These are phyloP conservation scores for Chrysochloris asiatica DNA, from an alignment of 2,113 vertebrate species.

Conservation along the genomic window DNA sequence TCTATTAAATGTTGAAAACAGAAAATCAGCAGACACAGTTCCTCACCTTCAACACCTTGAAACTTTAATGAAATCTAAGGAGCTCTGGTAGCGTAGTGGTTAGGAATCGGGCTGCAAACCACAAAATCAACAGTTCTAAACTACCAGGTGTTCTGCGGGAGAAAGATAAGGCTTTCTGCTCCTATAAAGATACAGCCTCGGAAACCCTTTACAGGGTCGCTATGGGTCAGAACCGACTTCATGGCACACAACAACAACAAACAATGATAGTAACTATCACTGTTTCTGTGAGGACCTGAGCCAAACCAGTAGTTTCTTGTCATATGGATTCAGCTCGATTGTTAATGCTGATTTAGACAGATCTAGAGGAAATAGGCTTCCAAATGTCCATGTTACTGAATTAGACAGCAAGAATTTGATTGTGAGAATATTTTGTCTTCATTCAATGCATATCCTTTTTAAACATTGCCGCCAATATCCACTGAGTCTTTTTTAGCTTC, in stretches of 20 bases:
- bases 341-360: not conserved
- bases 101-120: too few species aligned
- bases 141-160: too few species aligned
- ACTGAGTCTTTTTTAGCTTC: not conserved
- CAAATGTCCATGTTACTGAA: not conserved
- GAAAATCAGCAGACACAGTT: not conserved
- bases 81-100: too few species aligned
- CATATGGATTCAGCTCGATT: not conserved
- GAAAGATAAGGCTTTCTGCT: too few species aligned
- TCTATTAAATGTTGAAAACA: not conserved
- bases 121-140: too few species aligned
- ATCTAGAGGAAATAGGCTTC: not conserved
- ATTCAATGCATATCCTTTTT: not conserved
- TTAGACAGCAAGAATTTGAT: not conserved
- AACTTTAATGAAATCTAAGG: not conserved
- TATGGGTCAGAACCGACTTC: too few species aligned
- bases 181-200: too few species aligned
- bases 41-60: conserved; percentile 12
- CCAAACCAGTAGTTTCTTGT: not conserved
- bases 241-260: too few species aligned
- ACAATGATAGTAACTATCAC: too few species aligned
- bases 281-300: not conserved
- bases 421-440: not conserved
- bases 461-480: not conserved
- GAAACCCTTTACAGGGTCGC: too few species aligned